Base-by-base conservation (phyloP, 2,888 invertebrate genomes). In the Leptopterna dolabrata region DNA sequence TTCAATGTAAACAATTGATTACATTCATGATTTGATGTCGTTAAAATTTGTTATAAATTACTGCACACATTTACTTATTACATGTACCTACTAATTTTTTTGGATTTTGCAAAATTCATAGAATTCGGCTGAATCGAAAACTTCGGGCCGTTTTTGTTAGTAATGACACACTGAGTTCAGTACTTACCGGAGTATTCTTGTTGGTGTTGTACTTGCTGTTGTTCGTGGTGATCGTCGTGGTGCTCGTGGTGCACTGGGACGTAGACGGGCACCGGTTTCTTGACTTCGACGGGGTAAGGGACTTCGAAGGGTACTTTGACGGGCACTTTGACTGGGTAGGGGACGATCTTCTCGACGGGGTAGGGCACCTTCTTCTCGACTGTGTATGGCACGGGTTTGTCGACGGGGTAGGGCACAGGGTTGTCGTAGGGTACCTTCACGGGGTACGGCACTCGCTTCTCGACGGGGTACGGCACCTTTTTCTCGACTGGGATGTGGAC, bases 401-500 rank as follows among this genome's bases (percentile, higher is more conserved):
- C 95, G 95, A 89, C 89, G 4, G 88, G 76, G 73, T 88, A 88
- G 1, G 89, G 89, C 24, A 89, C 89, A 1, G 90, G 90, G 45
- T 89, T 83, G 78, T 90, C 90, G 43, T 90, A 90, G 16, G 90
- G 90, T 0, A 90, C 90, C 82, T 90, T 90, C 14, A 91, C 90
- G 11, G 90, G 90, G 87, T 89, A 88, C 3, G 90, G 91, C 9
- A 90, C 90, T 3, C 89, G 90, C 83, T 90, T 90, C 86, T 90
- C 90, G 6, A 91, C 91, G 19, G 90, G 90, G 87, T 89, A 89
- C 11, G 90, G 94, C 82, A 96, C 94, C 90, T 95, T 95, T 90
- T 95, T 95, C 87, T 95, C 95, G 71, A 95, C 94, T 0, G 93
- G 91, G 0, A 95, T 94, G 90, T 95, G 95, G 0, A 95, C 95